These are phyloP conservation scores for Neostethus bicornis DNA, from an alignment of 2,797 vertebrate genomes.

Conservation along the genomic window DNA sequence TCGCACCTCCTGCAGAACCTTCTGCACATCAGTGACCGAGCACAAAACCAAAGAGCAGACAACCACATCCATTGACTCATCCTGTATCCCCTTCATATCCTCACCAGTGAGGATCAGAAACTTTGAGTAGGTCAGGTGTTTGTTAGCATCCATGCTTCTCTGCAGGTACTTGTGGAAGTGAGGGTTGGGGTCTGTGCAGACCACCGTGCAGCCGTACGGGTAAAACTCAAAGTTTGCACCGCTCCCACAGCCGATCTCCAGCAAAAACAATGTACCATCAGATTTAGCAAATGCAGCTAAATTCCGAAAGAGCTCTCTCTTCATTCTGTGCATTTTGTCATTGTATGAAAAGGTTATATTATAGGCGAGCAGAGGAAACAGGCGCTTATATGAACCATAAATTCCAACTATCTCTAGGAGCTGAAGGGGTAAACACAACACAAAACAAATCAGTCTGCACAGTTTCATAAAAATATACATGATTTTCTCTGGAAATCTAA, in stretches of 20 bases:
- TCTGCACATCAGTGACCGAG: slow-evolving; percentile 67
- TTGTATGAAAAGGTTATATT: slow-evolving; percentile 67
- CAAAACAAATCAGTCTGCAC: slow-evolving; percentile 43
- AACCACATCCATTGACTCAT: slow-evolving; percentile 82
- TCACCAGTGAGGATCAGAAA: slow-evolving; percentile 79
- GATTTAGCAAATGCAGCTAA: slow-evolving; percentile 50
- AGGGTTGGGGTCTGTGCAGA: slow-evolving; percentile 78
- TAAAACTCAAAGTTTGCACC: slow-evolving; percentile 78
- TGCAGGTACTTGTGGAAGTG: slow-evolving; percentile 73
- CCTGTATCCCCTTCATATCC: slow-evolving; percentile 75
- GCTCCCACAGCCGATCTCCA: slow-evolving; percentile 79
- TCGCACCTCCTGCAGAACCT: slow-evolving; percentile 77
- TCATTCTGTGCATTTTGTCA: slow-evolving; percentile 67
- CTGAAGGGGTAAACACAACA: slow-evolving; percentile 29
- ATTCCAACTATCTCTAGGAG: slow-evolving; percentile 55
- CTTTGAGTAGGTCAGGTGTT: slow-evolving; percentile 75
- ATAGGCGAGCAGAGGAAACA: slow-evolving; percentile 77
- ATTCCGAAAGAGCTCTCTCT: slow-evolving; percentile 74
- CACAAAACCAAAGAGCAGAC: slow-evolving; percentile 87
- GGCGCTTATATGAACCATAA: slow-evolving; percentile 63
- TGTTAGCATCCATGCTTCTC: slow-evolving; percentile 78
- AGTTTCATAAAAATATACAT: slow-evolving; percentile 23
- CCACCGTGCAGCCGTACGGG: slow-evolving; percentile 72
- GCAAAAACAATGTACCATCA: slow-evolving; percentile 62
- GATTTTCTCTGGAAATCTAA: slow-evolving; percentile 22